Base-by-base conservation (phyloP, 2,888 invertebrate genomes). In the Tromatobia lineatoria region DNA sequence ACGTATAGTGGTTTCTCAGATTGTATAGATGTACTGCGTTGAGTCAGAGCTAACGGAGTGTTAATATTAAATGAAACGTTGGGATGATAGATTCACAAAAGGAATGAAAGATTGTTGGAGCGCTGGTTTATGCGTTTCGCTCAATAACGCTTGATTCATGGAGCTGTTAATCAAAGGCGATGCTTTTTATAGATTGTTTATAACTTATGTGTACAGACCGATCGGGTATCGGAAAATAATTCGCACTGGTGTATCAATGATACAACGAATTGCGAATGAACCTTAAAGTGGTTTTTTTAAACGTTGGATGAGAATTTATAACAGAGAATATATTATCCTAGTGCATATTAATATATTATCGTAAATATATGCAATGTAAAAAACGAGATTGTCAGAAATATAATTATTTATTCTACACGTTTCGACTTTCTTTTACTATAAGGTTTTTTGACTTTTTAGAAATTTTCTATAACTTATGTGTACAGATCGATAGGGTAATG, bases 91-190 rank as follows among this genome's bases (percentile, higher is more conserved):
- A 59, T 38, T 38, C 15, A 57, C 25, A 25, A 15, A 13, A 57
- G 13, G 13, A 57, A 29, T 6, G 59, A 45, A 45, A 59, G 11
- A 73, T 2, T 29, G 10, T 73, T 15, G 13, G n/a, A 64, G 69
- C 23, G 18, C 20, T 15, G 42, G 25, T 57, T 42, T 10, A 13
- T 38, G 25, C 45, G 18, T n/a, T 20, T 71, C 42, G 57, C 71
- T 57, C 42, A 57, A 57, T 57, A 71, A 42, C 29, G 34, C 11
- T 29, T 74, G 59, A 74, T 25, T 47, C 29, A 50, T 61, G 25
- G 74, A 75, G 64, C 75, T 64, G 25, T 64, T 15, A 75, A 75
- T 75, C 75, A 75, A 75, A 75, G 64, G n/a, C 18, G 61, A 52
- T 50, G 2, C 34, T 64, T n/a, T 38, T 59, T 59, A n/a, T 50